Conservation (phyloP, 2,888 invertebrate genomes). For the Crepidodera aurea region DNA sequence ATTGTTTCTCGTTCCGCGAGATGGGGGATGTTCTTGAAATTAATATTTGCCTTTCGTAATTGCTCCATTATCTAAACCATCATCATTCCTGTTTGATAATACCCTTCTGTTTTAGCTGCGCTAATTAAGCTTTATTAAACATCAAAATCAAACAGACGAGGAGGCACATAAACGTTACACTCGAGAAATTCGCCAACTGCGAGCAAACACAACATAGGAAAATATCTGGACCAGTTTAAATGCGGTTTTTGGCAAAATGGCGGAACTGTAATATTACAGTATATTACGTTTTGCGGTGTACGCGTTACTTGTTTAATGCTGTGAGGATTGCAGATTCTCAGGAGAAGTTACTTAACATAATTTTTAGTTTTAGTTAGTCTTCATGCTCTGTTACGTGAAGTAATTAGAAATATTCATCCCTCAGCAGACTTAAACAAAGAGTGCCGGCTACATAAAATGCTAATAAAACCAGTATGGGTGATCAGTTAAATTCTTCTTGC, state of each 20-base stretch:
- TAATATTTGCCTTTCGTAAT: conserved; percentile 30
- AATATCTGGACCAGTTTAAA: conserved; percentile 18
- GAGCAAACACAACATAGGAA: conserved; percentile 18
- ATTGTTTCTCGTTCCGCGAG: conserved; percentile 22
- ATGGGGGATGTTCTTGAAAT: conserved; percentile 25
- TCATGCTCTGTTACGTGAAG: too few relatives aligned
- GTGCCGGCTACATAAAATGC: too few relatives aligned
- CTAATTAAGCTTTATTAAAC: conserved; percentile 35
- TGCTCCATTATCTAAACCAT: conserved; percentile 34
- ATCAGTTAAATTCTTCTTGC: too few relatives aligned
- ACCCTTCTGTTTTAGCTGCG: conserved; percentile 30
- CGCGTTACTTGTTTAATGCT: too few relatives aligned
- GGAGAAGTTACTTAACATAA: too few relatives aligned
- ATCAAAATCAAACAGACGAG: conserved; percentile 30
- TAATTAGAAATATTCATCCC: too few relatives aligned
- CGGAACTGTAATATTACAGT: too few relatives aligned
- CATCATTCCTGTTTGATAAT: conserved; percentile 35
- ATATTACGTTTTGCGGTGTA: too few relatives aligned
- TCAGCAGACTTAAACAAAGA: too few relatives aligned
- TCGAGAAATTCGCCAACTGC: conserved; percentile 21
- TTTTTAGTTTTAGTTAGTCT: too few relatives aligned
- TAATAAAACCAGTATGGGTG: too few relatives aligned
- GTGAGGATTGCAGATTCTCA: too few relatives aligned
- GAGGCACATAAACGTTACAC: conserved; percentile 26
- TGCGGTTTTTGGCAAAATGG: conserved; percentile 17